Conservation (phyloP, 1,140 invertebrate genomes). For the Hydropsyche tenuis region DNA sequence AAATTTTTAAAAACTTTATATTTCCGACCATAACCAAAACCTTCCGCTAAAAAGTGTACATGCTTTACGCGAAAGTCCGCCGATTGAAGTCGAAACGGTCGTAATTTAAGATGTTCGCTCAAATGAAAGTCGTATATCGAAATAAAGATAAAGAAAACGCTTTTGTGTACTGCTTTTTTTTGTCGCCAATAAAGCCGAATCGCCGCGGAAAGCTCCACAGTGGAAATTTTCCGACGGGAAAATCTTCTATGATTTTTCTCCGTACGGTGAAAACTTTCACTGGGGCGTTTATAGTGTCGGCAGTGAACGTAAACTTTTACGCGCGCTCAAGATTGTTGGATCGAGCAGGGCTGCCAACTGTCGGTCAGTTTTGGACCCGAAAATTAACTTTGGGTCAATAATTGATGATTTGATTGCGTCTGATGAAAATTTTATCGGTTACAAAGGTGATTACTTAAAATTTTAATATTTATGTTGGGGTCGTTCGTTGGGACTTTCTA, state of each 20-base stretch:
- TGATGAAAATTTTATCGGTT: too few relatives aligned
- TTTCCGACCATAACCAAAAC: not conserved
- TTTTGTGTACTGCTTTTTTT: slow-evolving; percentile 20
- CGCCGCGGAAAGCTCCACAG: not conserved
- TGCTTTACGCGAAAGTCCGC: not conserved
- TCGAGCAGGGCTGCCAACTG: not conserved
- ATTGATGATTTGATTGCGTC: too few relatives aligned
- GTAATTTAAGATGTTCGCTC: not conserved
- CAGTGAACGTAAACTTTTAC: slow-evolving; percentile 20
- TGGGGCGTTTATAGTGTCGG: slow-evolving; percentile 1
- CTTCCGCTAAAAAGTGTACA: too few relatives aligned
- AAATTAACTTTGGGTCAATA: too few relatives aligned
- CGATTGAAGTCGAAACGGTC: too few relatives aligned
- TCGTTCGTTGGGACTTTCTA: too few relatives aligned
- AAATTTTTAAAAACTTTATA: too few relatives aligned
- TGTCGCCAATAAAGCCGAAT: slow-evolving; percentile 4
- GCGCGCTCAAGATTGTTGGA: slow-evolving; percentile 4
- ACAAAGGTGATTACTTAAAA: too few relatives aligned
- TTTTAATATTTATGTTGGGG: too few relatives aligned
- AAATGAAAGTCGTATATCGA: too few relatives aligned
- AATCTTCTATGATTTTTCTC: too few relatives aligned
- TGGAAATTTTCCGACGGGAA: not conserved
- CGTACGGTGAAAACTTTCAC: not conserved
- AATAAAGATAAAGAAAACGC: not conserved
- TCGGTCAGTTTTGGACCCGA: too few relatives aligned